phyloP scores from a whole-genome alignment of 2,797 vertebrate species.

The Pempheris klunzingeri region DNA sequence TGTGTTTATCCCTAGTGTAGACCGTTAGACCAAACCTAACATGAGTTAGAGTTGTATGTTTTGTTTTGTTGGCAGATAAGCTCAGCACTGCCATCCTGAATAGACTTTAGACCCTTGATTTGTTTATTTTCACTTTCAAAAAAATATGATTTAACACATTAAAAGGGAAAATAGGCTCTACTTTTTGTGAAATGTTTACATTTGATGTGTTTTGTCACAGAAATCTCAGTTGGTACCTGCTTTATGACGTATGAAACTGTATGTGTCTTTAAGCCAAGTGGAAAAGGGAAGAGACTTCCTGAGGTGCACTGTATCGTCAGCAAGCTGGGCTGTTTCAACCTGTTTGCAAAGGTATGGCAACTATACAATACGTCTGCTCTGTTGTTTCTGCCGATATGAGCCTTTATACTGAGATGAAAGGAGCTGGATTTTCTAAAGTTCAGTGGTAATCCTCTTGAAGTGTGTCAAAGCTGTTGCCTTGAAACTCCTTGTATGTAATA shows the following conservation, averaged over 20 bases:
- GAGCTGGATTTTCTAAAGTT: constrained; percentile 26
- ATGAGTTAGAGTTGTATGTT: constrained; percentile 1
- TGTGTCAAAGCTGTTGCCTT: constrained; percentile 32
- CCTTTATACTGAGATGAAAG: constrained; percentile 24
- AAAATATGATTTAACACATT: background rate
- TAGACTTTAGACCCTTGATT: constrained; percentile 20
- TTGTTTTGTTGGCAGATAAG: background rate
- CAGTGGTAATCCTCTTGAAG: constrained; percentile 37
- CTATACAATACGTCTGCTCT: background rate
- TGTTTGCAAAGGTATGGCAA: constrained; percentile 95
- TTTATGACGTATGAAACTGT: constrained; percentile 44
- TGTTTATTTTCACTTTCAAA: no score
- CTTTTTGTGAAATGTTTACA: background rate
- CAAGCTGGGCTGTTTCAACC: constrained; percentile 97
- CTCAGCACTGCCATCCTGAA: background rate
- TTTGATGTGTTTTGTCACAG: background rate
- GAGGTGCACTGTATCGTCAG: constrained; percentile 98
- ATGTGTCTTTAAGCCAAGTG: constrained; percentile 89
- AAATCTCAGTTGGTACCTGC: background rate
- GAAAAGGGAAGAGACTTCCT: constrained; percentile 95
- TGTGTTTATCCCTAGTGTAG: constrained; percentile 20
- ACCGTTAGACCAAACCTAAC: constrained; percentile 2
- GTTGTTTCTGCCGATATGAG: constrained; percentile 7
- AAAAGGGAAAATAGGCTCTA: background rate
- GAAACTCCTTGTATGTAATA: constrained; percentile 29